Conservation (phyloP, 2,113 vertebrate genomes). For the Xiphophorus hellerii region DNA sequence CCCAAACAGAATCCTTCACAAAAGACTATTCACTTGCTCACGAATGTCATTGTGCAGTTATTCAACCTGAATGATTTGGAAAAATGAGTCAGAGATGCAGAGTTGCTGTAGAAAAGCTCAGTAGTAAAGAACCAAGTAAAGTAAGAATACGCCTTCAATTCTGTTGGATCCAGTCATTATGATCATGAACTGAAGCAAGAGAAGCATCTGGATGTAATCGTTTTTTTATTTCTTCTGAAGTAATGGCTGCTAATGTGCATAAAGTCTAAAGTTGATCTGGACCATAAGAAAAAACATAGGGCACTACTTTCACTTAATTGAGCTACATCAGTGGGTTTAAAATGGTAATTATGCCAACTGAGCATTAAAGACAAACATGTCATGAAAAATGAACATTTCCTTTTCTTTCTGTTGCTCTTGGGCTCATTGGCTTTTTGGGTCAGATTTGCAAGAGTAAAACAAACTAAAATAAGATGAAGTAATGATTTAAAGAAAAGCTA, state of each 20-base stretch:
- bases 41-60: slow-evolving; percentile 45
- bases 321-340: slow-evolving; percentile 45
- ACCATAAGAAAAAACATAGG: slow-evolving; percentile 27
- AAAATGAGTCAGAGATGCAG: slow-evolving; percentile 33
- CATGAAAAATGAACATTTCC: not conserved
- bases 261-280: slow-evolving; percentile 57
- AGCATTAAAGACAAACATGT: slow-evolving; percentile 8
- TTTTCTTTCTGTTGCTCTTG: not conserved
- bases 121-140: slow-evolving; percentile 55
- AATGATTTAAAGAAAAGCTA: too few relatives aligned
- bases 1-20: slow-evolving; percentile 21
- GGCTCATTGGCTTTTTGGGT: too few relatives aligned
- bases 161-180: slow-evolving; percentile 57
- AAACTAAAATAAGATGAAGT: too few relatives aligned
- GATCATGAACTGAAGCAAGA: slow-evolving; percentile 53
- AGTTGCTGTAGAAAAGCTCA: slow-evolving; percentile 39
- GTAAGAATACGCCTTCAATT: slow-evolving; percentile 28
- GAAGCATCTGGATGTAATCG: slow-evolving; percentile 55
- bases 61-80: slow-evolving; percentile 36
- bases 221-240: slow-evolving; percentile 51
- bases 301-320: slow-evolving; percentile 41
- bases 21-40: slow-evolving; percentile 4
- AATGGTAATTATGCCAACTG: slow-evolving; percentile 33
- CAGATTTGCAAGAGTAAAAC: too few relatives aligned
- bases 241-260: slow-evolving; percentile 62